These are phyloP conservation scores for Palythoa heliodiscus DNA, from an alignment of 92 coral and sea anemone species.

Conservation along the genomic window DNA sequence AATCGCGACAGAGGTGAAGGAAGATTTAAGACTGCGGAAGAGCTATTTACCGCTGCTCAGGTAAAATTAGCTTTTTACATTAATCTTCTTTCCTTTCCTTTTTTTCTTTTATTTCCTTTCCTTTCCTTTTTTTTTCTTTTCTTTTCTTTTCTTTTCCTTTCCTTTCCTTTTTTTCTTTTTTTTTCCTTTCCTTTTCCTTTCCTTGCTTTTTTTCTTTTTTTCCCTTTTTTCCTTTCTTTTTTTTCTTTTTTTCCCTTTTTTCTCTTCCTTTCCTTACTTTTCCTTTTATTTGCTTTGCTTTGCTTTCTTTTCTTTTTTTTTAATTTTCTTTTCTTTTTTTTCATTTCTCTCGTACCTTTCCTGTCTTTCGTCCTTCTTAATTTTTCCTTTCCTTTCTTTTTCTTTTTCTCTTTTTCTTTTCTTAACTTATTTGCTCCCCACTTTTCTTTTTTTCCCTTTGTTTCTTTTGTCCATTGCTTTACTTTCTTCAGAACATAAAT, in stretches of 20 bases:
- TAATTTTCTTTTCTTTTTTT: background rate
- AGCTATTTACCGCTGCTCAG: conserved; percentile 85
- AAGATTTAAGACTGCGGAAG: conserved; percentile 72
- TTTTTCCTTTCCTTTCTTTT: too few relatives aligned
- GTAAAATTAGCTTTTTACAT: conserved; percentile 36
- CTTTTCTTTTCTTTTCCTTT: background rate
- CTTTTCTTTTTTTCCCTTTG: background rate
- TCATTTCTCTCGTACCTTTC: background rate
- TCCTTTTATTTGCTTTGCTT: too few relatives aligned
- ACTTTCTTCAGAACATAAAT: background rate
- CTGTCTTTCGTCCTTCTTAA: background rate
- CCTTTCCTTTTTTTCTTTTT: background rate
- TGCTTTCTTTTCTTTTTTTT: too few relatives aligned
- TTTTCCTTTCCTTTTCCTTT: background rate
- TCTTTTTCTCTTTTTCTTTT: too few relatives aligned
- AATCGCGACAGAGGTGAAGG: conserved; percentile 77
- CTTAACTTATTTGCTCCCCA: too few relatives aligned
- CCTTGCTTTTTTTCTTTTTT: too few relatives aligned
- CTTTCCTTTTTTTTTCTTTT: background rate
- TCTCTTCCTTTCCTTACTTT: background rate
- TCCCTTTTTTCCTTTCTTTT: background rate
- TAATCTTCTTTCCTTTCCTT: background rate
- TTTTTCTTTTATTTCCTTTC: background rate
- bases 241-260: background rate
- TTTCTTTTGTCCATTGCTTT: background rate